Evolutionary conservation across 2,888 invertebrate species (phyloP), one percentile per base, ranked within the genome.

Genomic region (Lithophane semibrunnea): DNA sequence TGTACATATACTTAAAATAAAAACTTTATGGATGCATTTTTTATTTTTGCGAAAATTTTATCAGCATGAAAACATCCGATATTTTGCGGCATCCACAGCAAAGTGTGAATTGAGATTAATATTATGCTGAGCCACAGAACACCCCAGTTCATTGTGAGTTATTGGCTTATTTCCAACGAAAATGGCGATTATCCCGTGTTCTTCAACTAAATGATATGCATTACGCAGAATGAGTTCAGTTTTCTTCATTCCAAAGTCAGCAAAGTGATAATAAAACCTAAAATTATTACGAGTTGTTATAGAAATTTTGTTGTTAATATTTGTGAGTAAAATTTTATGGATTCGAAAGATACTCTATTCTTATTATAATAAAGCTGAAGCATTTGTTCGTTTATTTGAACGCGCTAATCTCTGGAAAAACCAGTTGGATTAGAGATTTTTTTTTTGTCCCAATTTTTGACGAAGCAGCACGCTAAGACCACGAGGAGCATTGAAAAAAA

Each of bases 161-260:
- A 83, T 83, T 85, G 83, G 83, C 83, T 73, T 82, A 82, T 85
- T 82, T 83, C 83, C 83, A 83, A 85, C 63, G 71, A 52, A 64
- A 75, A 84, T 73, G 63, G 78, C 73, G 71, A 83, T 83, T 82
- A 83, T 85, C 60, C 44, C 67, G 65, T 71, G 77, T 77, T 83
- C 78, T 77, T 83, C 68, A 67, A 56, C 29, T 71, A 71, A 85
- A 83, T 85, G 73, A 65, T 82, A 82, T 77, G 83, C 60, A 76
- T 67, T 82, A 85, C 49, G 71, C 37, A 67, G 49, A 58, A 80
- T 67, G 58, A 82, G 58, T 54, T 66, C 47, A 67, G 85, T 75
- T 66, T 81, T 70, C 37, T 84, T 66, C 29, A 69, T 66, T 58
- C n/a, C 56, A 79, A 83, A 47, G 56, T 63, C 56, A 67, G 60